These are phyloP conservation scores for Polietes domitor DNA, from an alignment of 2,888 invertebrate species.

Conservation along the genomic window DNA sequence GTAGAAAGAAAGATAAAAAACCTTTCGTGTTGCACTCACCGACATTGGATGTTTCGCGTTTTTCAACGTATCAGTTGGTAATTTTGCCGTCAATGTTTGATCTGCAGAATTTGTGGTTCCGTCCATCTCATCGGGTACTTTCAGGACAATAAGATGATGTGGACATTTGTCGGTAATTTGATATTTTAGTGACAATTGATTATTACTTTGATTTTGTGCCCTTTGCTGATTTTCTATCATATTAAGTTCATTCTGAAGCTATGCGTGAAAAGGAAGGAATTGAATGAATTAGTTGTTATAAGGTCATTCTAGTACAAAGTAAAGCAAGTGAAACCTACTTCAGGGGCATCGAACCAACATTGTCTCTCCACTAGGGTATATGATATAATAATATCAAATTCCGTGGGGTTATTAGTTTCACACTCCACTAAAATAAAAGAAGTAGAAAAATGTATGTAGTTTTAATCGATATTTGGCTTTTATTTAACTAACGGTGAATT, in stretches of 20 bases:
- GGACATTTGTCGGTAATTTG: conserved; percentile 64
- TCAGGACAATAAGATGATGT: conserved; percentile 66
- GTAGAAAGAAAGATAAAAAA: background rate
- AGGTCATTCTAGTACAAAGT: background rate
- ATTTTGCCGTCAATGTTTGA: conserved; percentile 57
- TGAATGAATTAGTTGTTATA: background rate
- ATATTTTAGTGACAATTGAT: conserved; percentile 62
- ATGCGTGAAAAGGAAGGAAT: background rate
- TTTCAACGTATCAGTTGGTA: conserved; percentile 66
- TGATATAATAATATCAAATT: conserved; percentile 75
- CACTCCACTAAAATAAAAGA: conserved; percentile 81
- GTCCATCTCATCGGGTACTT: conserved; percentile 37
- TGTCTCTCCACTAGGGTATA: conserved; percentile 83
- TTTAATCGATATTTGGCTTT: conserved; percentile 74
- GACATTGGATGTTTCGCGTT: conserved; percentile 72
- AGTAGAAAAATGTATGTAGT: conserved; percentile 79
- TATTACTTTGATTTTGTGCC: conserved; percentile 60
- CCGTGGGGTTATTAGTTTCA: conserved; percentile 73
- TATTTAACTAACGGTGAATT: too few relatives aligned
- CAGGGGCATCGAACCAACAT: conserved; percentile 82
- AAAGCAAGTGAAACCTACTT: conserved; percentile 68
- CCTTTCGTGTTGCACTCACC: conserved; percentile 68
- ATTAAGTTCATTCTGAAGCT: conserved; percentile 61
- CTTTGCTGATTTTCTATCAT: conserved; percentile 68
- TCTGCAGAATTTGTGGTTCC: background rate